phyloP scores from a whole-genome alignment of 2,113 vertebrate genomes.

The Lasiurus cinereus region DNA sequence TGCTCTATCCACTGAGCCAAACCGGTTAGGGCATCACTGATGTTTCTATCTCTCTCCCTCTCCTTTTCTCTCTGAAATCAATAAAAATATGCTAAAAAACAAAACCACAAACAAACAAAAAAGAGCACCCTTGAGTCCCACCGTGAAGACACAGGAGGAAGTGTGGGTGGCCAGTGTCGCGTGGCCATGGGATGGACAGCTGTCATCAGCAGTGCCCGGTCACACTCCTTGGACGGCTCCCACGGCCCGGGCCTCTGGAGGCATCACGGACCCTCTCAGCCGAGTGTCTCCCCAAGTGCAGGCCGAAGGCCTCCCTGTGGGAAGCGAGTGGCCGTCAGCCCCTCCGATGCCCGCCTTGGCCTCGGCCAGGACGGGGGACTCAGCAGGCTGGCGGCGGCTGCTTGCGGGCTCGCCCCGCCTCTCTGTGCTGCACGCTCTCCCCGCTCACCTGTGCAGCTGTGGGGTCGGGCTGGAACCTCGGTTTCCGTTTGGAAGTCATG shows the following conservation, averaged over 20 bases:
- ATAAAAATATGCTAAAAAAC: neutral
- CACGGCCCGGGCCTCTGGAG: neutral
- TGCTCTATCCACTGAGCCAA: too few relatives aligned
- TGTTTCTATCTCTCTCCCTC: too few relatives aligned
- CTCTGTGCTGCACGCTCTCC: too few relatives aligned
- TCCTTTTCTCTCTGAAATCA: too few relatives aligned
- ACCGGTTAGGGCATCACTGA: too few relatives aligned
- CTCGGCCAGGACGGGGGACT: neutral
- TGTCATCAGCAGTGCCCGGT: neutral
- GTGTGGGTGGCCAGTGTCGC: neutral
- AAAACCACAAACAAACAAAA: too few relatives aligned
- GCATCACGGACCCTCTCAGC: neutral
- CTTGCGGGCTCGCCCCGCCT: neutral
- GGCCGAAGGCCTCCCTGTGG: neutral
- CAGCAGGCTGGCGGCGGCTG: neutral
- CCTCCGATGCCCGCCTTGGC: neutral
- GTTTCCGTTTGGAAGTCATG: neutral
- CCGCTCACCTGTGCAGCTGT: neutral
- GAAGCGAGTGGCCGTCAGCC: neutral
- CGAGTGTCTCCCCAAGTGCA: accelerated
- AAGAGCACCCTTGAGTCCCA: neutral
- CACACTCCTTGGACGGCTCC: neutral
- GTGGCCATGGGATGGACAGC: neutral
- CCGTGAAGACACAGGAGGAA: neutral
- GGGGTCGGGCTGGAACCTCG: neutral